Evolutionary conservation across 2,888 invertebrate genomes (phyloP).

Genomic region (Meloe dianella): DNA sequence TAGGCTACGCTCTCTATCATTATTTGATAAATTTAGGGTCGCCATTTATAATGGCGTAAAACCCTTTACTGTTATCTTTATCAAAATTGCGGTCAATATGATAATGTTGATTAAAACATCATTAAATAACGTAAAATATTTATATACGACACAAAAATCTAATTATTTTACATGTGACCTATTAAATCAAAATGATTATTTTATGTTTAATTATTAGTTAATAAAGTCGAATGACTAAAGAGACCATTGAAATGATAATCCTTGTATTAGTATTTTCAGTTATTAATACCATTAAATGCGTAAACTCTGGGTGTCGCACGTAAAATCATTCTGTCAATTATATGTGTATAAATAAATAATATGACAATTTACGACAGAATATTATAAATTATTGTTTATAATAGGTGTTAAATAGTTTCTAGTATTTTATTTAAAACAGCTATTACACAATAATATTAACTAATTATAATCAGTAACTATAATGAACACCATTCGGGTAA

Average conservation of each 20-base stretch:
- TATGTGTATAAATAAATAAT: conserved; percentile 24
- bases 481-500: neutral
- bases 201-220: conserved; percentile 16
- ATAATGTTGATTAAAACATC: neutral
- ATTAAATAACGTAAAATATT: neutral
- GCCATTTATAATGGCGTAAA: too few species aligned
- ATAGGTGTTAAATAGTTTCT: conserved; percentile 19
- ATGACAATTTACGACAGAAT: conserved; percentile 16
- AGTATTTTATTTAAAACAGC: conserved; percentile 21
- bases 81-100: neutral
- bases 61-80: neutral
- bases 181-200: conserved; percentile 1
- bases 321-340: conserved; percentile 20
- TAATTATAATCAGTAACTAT: neutral
- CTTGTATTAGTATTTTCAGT: conserved; percentile 5
- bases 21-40: too few species aligned
- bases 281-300: conserved; percentile 9
- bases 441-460: conserved; percentile 11
- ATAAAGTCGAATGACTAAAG: neutral
- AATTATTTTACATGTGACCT: neutral
- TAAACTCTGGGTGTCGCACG: neutral
- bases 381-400: conserved; percentile 19
- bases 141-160: neutral
- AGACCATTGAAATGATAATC: conserved; percentile 2
- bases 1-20: too few species aligned